Evolutionary conservation across 2,113 vertebrate genomes (phyloP).

Genomic region (Melospiza melodia): DNA sequence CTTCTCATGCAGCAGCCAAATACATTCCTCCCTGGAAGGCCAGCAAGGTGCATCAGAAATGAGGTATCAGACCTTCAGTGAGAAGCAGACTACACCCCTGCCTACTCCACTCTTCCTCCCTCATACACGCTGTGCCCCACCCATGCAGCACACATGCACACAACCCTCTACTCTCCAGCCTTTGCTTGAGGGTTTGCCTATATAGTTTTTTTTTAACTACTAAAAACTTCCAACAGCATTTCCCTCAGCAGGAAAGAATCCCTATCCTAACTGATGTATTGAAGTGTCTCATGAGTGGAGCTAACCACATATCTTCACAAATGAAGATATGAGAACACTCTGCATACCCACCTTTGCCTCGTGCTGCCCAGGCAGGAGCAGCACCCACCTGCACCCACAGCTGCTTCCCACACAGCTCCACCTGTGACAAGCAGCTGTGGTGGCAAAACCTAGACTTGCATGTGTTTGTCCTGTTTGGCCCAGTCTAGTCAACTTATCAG

Average conservation of each 20-base stretch:
- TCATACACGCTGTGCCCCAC: rapidly evolving
- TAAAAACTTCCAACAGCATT: neutral
- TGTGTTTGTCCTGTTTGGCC: neutral
- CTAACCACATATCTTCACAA: neutral
- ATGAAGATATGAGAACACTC: neutral
- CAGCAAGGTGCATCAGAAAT: neutral
- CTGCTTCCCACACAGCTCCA: neutral
- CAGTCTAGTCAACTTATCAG: neutral
- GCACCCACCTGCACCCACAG: neutral
- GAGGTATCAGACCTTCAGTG: neutral
- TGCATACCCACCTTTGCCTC: neutral
- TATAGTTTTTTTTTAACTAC: neutral
- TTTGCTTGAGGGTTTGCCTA: rapidly evolving
- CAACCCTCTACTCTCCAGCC: neutral
- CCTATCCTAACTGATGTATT: neutral
- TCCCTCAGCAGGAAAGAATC: neutral
- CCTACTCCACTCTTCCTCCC: neutral
- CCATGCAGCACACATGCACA: neutral
- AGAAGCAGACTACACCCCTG: neutral
- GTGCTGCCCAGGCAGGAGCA: neutral
- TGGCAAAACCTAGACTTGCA: neutral
- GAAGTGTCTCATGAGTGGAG: neutral
- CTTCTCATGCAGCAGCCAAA: neutral
- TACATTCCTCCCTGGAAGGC: neutral
- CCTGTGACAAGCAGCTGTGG: neutral